Conservation (phyloP, 2,888 invertebrate genomes). For the Habrosyne pyritoides region DNA sequence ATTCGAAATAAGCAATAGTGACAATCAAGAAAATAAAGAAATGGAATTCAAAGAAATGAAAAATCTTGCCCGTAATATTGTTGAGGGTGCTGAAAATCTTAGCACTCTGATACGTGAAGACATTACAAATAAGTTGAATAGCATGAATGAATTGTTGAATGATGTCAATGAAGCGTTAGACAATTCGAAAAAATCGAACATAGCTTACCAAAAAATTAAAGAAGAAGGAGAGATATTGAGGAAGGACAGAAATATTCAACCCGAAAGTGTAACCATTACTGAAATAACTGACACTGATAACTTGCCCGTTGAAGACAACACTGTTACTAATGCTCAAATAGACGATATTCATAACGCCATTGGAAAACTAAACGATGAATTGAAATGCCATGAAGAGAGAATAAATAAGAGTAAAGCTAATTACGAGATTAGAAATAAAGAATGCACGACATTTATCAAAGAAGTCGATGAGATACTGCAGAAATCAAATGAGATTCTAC, state of each 20-base stretch:
- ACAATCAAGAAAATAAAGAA: slow-evolving; percentile 57
- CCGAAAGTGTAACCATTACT: slow-evolving; percentile 12
- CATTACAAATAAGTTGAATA: slow-evolving; percentile 76
- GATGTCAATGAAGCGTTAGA: slow-evolving; percentile 75
- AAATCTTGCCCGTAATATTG: slow-evolving; percentile 66
- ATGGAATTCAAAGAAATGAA: slow-evolving; percentile 73
- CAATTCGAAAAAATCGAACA: slow-evolving; percentile 69
- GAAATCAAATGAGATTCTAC: slow-evolving; percentile 67
- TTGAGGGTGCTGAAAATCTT: slow-evolving; percentile 73
- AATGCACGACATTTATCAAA: slow-evolving; percentile 69
- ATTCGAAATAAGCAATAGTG: slow-evolving; percentile 49
- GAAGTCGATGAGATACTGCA: slow-evolving; percentile 70
- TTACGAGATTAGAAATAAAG: slow-evolving; percentile 64
- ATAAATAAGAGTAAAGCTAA: slow-evolving; percentile 61
- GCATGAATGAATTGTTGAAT: slow-evolving; percentile 74
- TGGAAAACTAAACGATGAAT: slow-evolving; percentile 60
- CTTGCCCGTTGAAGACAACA: slow-evolving; percentile 13
- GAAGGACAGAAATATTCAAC: slow-evolving; percentile 24
- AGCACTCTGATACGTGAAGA: slow-evolving; percentile 74
- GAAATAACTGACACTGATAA: slow-evolving; percentile 13
- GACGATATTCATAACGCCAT: slow-evolving; percentile 70
- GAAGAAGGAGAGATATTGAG: slow-evolving; percentile 48
- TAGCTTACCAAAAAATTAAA: slow-evolving; percentile 65
- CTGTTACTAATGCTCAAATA: slow-evolving; percentile 59
- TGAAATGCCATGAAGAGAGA: slow-evolving; percentile 65